These are phyloP conservation scores for Sebastes oblongus DNA, from an alignment of 2,797 vertebrate genomes.

Conservation along the genomic window DNA sequence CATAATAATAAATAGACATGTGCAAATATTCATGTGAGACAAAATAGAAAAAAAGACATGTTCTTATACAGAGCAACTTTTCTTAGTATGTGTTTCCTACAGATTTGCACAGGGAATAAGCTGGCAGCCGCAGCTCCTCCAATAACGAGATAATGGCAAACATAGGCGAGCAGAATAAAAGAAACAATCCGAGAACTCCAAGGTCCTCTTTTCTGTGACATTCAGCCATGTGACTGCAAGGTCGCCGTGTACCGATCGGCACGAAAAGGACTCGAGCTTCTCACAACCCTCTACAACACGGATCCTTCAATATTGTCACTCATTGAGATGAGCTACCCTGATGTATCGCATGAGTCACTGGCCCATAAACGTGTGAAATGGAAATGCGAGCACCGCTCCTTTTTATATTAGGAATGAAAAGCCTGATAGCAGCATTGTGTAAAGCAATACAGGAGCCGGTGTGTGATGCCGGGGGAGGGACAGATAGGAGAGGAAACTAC, in stretches of 20 bases:
- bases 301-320: neutral
- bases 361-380: constrained; percentile 20
- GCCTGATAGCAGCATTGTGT: neutral
- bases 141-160: neutral
- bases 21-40: neutral
- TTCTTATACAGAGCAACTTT: neutral
- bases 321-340: neutral
- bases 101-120: neutral
- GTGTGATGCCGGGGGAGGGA: neutral
- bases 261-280: constrained; percentile 1
- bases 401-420: constrained; percentile 19
- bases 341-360: constrained; percentile 19
- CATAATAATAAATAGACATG: neutral
- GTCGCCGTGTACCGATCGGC: neutral
- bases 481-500: constrained; percentile 2
- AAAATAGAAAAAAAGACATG: neutral
- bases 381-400: constrained; percentile 2
- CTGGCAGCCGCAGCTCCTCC: neutral
- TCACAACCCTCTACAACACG: neutral
- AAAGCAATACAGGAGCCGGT: constrained; percentile 1
- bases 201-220: constrained; percentile 29
- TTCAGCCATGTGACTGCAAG: neutral
- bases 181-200: constrained; percentile 1
- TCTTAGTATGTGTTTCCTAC: neutral
- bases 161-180: neutral